Percentiles rank a stretch among this genome's conserved stretches.
phyloP scores from a whole-genome alignment of 1,140 invertebrate species.

The Sitobion miscanthi region DNA sequence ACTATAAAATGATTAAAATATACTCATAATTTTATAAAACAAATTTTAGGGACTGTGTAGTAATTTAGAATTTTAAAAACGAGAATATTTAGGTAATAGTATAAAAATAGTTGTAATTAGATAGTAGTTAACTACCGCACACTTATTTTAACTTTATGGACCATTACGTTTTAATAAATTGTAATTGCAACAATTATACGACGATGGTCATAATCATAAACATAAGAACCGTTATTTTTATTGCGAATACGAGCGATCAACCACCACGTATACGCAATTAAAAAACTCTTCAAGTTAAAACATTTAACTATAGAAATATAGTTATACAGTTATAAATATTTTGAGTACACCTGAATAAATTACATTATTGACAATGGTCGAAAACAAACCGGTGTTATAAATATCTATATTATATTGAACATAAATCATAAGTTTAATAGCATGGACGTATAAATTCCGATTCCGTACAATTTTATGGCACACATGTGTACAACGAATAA shows the following conservation, averaged over 20 bases:
- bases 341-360: neutral
- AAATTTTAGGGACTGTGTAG: neutral
- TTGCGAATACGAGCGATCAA: neutral
- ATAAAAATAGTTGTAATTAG: neutral
- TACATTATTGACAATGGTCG: neutral
- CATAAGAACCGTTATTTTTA: neutral
- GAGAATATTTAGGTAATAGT: neutral
- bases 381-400: neutral
- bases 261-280: neutral
- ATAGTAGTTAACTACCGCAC: neutral
- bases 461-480: neutral
- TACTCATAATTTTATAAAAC: neutral
- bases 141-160: slow-evolving; percentile 3
- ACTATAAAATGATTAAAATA: neutral
- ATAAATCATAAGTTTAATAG: neutral
- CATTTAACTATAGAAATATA: neutral
- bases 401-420: neutral
- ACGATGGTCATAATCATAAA: neutral
- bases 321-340: neutral
- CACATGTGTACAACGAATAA: neutral
- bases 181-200: neutral
- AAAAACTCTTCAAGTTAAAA: neutral
- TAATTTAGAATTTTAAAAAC: neutral
- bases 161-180: neutral
- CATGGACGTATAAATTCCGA: neutral